Base-by-base conservation (phyloP, 2,113 vertebrate genomes). In the Notechis scutatus region DNA sequence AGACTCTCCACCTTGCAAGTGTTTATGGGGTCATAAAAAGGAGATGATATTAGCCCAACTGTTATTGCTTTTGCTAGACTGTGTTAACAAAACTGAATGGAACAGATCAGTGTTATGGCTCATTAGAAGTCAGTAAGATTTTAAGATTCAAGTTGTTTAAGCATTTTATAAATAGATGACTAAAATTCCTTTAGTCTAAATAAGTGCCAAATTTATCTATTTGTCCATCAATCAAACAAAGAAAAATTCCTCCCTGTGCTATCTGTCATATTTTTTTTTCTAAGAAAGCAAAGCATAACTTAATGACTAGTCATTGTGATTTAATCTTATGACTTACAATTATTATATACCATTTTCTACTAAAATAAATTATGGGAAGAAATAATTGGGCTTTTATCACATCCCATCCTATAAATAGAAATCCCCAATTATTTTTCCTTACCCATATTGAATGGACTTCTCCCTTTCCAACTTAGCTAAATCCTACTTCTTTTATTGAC, bases 401-500 rank as follows among this genome's bases (percentile, higher is more conserved):
- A 55, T 39, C 26, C 69, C 55, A 87, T 34, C 61, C 52, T 5
- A 45, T 0, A 1, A 42, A 23, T 74, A 64, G 9, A 91, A 85
- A 9, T 47, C 54, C 0, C 39, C 69, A 39, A 24, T 0, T 14
- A 18, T 87, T 86, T 55, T 91, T 91, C 45, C 87, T 10, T 55
- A 42, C 18, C 39, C 92, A 42, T 89, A 92, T 86, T 91, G 59
- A 90, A 18, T 47, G 81, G 50, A 42, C 0, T 21, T 9, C 2
- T 89, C 54, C 9, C 12, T 47, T 95, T 87, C 93, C 69, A 69
- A 4, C 21, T 95, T 86, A 94, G 92, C 61, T 91, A 50, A 88
- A 39, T 93, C 89, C 24, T 61, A 91, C 11, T 5, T 93, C 92
- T 95, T 93, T 90, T 61, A 88, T 50, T 95, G 93, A 95, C 94